Evolutionary conservation across 1,140 invertebrate genomes (phyloP), one percentile per base, ranked within the genome.

Genomic region (Sycophila sp.): DNA sequence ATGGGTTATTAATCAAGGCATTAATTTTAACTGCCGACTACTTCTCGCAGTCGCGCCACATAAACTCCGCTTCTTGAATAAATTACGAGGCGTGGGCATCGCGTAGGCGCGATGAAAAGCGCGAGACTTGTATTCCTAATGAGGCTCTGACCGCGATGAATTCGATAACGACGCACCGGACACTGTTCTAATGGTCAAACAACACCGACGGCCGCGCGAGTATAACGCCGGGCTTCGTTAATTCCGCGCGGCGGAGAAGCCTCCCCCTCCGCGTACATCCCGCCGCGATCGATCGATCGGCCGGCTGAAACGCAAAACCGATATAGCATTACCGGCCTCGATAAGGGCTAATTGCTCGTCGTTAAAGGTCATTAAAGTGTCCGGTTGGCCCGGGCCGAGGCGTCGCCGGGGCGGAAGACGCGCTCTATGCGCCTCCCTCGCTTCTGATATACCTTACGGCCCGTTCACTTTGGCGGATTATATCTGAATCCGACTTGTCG

Each of bases 331-430:
- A 81, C 75, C 69, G n/a, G n/a, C n/a, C 40, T 58, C 78, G 79
- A 81, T 80, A 78, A 73, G 71, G 72, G 72, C 75, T 83, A 85
- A 86, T 85, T 84, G 81, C 76, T 77, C 69, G 62, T 79, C 75
- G 78, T 86, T 82, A 83, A 77, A 79, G 81, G 80, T 86, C 78
- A 86, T 86, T 78, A 86, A 85, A 84, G 83, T 86, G 83, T 86
- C 82, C 69, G 79, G 80, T 86, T 85, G 56, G 73, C 59, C 26
- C 73, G 79, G 49, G n/a, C 38, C 2, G 38, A 71, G 49, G 62
- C 8, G 62, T 10, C 26, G 45, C 17, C 64, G 78, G 78, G 73
- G 80, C 76, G 55, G 63, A 71, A 69, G 62, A 65, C 30, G 71
- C 65, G 38, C 65, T 38, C 36, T 42, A 38, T 36, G 60, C 34